phyloP scores from a whole-genome alignment of 2,113 vertebrate species.

The Tychaedon coryphoeus region DNA sequence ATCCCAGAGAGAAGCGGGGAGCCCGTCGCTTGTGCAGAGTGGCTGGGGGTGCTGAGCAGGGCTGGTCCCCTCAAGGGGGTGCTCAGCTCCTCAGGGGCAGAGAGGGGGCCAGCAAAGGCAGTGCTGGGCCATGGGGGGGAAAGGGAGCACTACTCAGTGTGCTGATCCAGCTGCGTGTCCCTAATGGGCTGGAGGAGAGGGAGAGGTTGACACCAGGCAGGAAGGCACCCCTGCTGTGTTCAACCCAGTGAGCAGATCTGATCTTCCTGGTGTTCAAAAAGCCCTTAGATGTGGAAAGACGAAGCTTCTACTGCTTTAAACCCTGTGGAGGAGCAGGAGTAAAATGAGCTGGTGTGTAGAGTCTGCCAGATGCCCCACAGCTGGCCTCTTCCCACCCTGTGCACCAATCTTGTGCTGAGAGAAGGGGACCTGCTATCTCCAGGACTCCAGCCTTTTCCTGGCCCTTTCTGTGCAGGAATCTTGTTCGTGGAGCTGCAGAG shows the following conservation, averaged over 20 bases:
- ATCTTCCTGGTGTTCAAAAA: constrained; percentile 48
- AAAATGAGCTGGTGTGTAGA: background rate
- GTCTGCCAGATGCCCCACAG: accelerated
- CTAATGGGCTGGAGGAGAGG: background rate
- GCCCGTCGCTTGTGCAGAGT: accelerated
- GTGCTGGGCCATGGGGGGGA: background rate
- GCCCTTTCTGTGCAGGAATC: background rate
- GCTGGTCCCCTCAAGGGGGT: background rate
- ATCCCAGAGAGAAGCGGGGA: background rate
- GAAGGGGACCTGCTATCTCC: background rate
- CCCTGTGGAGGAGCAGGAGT: constrained; percentile 27
- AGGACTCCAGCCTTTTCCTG: background rate
- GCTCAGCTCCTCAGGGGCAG: background rate
- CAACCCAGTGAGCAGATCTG: constrained; percentile 3
- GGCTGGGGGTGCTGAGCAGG: background rate
- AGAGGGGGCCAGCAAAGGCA: background rate
- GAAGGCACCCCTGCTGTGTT: background rate
- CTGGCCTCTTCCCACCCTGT: background rate
- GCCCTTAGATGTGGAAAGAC: background rate
- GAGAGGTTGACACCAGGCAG: background rate
- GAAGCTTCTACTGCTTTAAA: constrained; percentile 19
- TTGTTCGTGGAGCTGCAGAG: background rate
- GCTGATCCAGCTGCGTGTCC: background rate
- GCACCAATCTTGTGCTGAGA: background rate
- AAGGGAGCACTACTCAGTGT: background rate